These are phyloP conservation scores for Entomobrya proxima DNA, from an alignment of 2,888 invertebrate genomes.

Conservation along the genomic window DNA sequence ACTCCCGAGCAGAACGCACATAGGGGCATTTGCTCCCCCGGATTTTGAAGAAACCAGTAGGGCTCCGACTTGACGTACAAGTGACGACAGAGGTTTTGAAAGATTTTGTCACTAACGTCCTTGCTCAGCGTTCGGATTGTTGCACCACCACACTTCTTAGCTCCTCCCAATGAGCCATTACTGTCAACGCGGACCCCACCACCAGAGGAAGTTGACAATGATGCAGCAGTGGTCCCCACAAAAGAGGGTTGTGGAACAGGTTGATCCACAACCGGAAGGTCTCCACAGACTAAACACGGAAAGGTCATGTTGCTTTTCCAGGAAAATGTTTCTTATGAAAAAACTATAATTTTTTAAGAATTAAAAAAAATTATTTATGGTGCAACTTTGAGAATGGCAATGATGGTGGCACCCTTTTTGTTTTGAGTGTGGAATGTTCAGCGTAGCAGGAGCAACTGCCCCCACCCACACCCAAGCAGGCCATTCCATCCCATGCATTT, in stretches of 20 bases:
- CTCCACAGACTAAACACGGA: conserved; percentile 58
- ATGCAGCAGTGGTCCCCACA: neutral
- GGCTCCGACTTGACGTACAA: conserved; percentile 56
- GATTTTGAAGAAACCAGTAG: conserved; percentile 57
- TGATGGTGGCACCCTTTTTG: neutral
- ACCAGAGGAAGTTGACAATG: neutral
- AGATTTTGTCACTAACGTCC: conserved; percentile 62
- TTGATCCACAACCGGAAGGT: conserved; percentile 54
- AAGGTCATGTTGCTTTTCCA: conserved; percentile 41
- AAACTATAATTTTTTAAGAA: too few relatives aligned
- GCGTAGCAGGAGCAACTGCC: neutral
- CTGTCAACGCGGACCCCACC: neutral
- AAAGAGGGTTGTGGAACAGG: neutral
- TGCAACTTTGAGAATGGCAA: too few relatives aligned
- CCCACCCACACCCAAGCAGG: conserved; percentile 36
- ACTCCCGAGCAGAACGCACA: conserved; percentile 53
- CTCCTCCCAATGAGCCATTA: too few relatives aligned
- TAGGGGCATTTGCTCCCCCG: conserved; percentile 58
- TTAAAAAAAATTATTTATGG: too few relatives aligned
- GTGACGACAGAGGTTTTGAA: conserved; percentile 53
- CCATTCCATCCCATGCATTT: conserved; percentile 27
- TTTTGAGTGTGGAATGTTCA: neutral
- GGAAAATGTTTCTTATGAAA: neutral
- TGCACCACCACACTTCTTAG: conserved; percentile 34
- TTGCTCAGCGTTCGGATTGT: conserved; percentile 59